phyloP scores from a whole-genome alignment of 2,888 invertebrate species.

The Xestia c-nigrum region DNA sequence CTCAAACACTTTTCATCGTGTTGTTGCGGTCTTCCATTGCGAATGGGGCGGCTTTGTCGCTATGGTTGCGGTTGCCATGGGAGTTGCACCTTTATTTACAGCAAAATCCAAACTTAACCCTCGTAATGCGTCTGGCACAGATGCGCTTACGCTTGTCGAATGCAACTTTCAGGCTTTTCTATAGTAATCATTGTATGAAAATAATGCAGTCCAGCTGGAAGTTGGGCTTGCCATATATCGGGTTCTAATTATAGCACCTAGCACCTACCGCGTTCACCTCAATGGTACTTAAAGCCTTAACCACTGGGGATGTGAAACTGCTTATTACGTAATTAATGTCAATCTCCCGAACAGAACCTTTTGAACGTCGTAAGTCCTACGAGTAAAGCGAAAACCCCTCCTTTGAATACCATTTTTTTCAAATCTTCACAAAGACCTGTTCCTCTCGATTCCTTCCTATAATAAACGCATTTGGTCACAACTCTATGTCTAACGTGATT shows the following conservation, averaged over 20 bases:
- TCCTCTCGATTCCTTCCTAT: conserved; percentile 6
- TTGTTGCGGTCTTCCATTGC: background rate
- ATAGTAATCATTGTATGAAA: background rate
- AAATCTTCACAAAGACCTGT: background rate
- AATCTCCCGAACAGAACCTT: background rate
- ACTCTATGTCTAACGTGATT: conserved; percentile 24
- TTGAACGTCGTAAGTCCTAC: background rate
- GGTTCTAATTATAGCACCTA: conserved; percentile 15
- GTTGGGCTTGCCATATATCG: conserved; percentile 34
- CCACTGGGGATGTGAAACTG: conserved; percentile 1
- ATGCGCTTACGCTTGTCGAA: conserved; percentile 7
- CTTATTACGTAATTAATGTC: conserved; percentile 25
- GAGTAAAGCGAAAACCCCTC: background rate
- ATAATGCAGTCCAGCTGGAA: conserved; percentile 11
- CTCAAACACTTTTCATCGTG: background rate
- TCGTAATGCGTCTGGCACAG: background rate
- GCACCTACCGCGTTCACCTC: background rate
- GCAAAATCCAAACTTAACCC: conserved; percentile 6
- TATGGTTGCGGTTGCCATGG: background rate
- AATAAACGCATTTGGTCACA: conserved; percentile 13
- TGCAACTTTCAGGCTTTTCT: background rate
- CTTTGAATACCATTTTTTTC: background rate
- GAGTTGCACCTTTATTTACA: background rate
- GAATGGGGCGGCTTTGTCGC: background rate
- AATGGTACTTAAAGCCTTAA: conserved; percentile 24